Conservation (phyloP, 2,888 invertebrate genomes). For the Pseudococcus longispinus region DNA sequence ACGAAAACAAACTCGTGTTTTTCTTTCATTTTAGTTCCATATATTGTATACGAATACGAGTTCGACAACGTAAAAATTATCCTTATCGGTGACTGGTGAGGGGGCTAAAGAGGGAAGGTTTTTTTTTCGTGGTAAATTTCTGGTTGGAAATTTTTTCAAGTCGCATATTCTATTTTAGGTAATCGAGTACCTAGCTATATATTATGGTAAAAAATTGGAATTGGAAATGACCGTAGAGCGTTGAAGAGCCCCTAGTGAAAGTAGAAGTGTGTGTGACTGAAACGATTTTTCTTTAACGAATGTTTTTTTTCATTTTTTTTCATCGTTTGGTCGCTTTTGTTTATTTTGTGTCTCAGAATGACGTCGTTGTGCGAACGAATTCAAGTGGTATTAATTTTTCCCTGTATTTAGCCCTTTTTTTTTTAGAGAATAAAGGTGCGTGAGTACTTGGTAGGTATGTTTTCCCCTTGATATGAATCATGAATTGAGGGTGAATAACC, state of each 20-base stretch:
- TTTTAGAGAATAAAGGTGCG: too few species aligned
- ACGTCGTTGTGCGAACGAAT: background rate
- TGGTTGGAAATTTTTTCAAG: background rate
- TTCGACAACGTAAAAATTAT: background rate
- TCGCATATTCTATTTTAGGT: background rate
- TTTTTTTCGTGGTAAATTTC: background rate
- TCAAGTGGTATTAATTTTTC: too few species aligned
- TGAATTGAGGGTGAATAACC: too few species aligned
- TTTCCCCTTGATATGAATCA: too few species aligned
- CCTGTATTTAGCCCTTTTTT: too few species aligned
- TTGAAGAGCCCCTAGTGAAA: background rate
- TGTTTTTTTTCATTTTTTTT: background rate
- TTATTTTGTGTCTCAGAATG: background rate
- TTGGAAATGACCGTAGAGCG: background rate
- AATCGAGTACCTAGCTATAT: too few species aligned
- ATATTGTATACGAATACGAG: too few species aligned
- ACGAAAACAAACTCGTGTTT: background rate
- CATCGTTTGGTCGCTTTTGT: background rate
- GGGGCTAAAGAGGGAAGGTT: background rate
- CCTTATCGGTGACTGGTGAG: background rate
- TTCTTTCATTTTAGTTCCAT: too few species aligned
- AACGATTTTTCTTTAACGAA: background rate
- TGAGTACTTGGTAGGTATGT: too few species aligned
- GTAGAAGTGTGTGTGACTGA: background rate
- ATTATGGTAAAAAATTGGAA: too few species aligned